Evolutionary conservation across 2,113 vertebrate species (phyloP).

Genomic region (Grantiella picta): DNA sequence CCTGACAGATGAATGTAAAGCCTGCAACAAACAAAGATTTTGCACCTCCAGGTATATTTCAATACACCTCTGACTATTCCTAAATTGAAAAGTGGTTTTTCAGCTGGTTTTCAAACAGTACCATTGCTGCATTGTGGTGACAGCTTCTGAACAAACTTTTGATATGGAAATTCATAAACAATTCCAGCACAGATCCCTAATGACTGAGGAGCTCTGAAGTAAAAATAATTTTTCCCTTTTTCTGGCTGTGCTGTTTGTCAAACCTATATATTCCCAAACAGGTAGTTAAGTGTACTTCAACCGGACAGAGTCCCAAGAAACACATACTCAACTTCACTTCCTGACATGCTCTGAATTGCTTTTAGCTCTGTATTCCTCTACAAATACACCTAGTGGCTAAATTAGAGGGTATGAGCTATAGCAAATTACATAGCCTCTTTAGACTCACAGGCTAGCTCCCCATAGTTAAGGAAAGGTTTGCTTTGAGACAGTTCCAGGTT

Average conservation of each 20-base stretch:
- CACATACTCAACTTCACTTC: not conserved
- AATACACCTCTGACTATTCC: not conserved
- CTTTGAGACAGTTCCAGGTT: conserved; percentile 10
- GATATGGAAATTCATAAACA: not conserved
- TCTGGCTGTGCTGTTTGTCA: not conserved
- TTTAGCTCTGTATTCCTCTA: conserved; percentile 7
- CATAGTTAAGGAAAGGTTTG: not conserved
- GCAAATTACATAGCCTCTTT: conserved; percentile 47
- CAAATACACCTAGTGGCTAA: conserved; percentile 33
- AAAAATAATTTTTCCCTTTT: not conserved
- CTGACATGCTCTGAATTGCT: conserved; percentile 12
- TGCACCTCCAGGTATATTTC: not conserved
- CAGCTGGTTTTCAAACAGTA: not conserved
- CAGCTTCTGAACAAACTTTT: not conserved
- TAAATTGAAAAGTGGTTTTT: not conserved
- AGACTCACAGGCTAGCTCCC: not conserved
- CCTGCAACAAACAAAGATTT: not conserved
- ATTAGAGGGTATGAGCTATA: not conserved
- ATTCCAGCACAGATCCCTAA: not conserved
- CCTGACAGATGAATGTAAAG: not conserved
- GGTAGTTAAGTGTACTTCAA: conserved; percentile 11
- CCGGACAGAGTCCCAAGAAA: not conserved
- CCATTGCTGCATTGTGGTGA: not conserved
- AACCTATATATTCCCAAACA: not conserved
- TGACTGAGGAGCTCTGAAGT: not conserved